Conservation (phyloP, 2,888 invertebrate genomes). For the Sarcophaga caerulescens region DNA sequence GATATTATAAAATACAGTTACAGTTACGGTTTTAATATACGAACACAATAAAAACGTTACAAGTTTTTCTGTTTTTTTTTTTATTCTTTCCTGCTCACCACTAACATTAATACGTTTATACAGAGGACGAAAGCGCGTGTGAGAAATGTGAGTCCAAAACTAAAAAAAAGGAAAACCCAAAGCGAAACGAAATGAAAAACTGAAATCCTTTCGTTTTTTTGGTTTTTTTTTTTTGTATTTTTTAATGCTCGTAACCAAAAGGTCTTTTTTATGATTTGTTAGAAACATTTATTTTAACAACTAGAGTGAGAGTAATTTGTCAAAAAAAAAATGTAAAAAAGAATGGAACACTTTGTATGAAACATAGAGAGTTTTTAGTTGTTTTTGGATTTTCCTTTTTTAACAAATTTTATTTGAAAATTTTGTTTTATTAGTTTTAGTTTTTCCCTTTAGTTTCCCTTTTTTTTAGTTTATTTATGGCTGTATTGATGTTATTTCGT, state of each 20-base stretch:
- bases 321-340: constrained; percentile 33
- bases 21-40: constrained; percentile 59
- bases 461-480: neutral
- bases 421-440: constrained; percentile 31
- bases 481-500: neutral
- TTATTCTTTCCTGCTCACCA: neutral
- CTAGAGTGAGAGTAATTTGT: constrained; percentile 67
- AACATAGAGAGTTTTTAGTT: neutral
- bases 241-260: constrained; percentile 33
- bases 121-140: constrained; percentile 9
- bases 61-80: neutral
- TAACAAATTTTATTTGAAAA: constrained; percentile 26
- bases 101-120: constrained; percentile 12
- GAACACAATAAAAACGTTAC: constrained; percentile 58
- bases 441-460: neutral
- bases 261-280: constrained; percentile 61
- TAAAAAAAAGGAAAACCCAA: neutral
- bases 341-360: neutral
- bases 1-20: constrained; percentile 61
- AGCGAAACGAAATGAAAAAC: too few relatives aligned
- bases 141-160: constrained; percentile 4
- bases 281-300: constrained; percentile 61
- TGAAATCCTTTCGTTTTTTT: constrained; percentile 39
- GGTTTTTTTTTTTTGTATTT: neutral
- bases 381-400: constrained; percentile 6